These are phyloP conservation scores for Trichoplusia ni DNA, from an alignment of 1,140 invertebrate genomes.

Conservation along the genomic window DNA sequence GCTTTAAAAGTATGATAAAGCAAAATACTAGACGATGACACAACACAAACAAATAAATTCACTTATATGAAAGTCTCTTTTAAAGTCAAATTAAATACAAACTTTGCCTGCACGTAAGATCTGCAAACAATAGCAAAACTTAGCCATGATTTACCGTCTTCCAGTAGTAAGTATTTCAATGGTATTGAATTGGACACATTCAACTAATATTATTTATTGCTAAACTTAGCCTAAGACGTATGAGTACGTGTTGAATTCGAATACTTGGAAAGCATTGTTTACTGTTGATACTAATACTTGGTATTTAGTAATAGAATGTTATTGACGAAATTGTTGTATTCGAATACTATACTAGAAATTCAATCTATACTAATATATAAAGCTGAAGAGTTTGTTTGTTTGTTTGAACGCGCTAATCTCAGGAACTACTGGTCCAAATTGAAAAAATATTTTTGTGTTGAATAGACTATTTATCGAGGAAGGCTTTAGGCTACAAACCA, in stretches of 20 bases:
- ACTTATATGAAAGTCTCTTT: background rate
- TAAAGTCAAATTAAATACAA: background rate
- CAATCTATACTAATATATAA: no score
- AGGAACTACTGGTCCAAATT: no score
- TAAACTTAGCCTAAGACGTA: background rate
- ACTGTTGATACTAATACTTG: background rate
- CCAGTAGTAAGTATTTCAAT: constrained; percentile 29
- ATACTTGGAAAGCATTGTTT: constrained; percentile 1
- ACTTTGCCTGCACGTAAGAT: background rate
- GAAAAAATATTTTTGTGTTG: no score
- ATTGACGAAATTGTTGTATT: background rate
- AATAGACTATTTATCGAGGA: no score
- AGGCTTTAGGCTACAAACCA: no score
- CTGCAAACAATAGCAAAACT: constrained; percentile 14
- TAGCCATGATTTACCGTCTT: constrained; percentile 13
- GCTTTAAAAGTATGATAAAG: no score
- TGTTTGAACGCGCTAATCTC: no score
- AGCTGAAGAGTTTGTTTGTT: no score
- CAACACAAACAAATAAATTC: no score
- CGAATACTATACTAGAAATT: background rate
- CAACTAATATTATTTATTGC: constrained; percentile 35
- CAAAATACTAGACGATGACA: no score
- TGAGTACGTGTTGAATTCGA: background rate
- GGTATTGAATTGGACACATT: constrained; percentile 35
- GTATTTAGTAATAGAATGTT: background rate